Evolutionary conservation across 1,140 invertebrate species (phyloP), one percentile per base, ranked within the genome.

Genomic region (Drepana arcuata): DNA sequence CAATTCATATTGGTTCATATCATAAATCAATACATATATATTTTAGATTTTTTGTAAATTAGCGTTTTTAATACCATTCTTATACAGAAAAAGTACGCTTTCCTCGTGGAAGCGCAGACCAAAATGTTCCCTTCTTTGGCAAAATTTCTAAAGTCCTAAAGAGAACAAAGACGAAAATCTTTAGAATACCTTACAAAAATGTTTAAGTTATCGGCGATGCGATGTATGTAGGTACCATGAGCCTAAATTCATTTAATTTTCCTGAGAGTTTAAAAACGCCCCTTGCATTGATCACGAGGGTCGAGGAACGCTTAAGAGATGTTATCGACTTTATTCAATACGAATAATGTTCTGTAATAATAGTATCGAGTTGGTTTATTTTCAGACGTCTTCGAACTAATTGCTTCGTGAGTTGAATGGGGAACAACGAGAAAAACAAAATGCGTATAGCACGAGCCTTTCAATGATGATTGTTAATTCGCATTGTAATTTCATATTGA

Each of bases 341-440:
- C 25, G 33, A 51, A 54, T 42, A 56, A 54, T 48, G 41, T 60
- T 59, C 49, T 51, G 36, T 56, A 54, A 51, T 52, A 59, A 48
- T 42, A 38, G 12, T 49, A 42, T 50, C 28, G 42, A 42, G 25
- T 26, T 13, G 33, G 35, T 49, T 58, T 57, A 49, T 48, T 42
- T 54, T 48, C 44, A 28, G 34, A 42, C 43, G 35, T 29, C 37
- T 46, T 42, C 16, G 13, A 48, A 52, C 48, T 62, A 54, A 58
- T 62, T 62, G 54, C 58, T 35, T 39, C 34, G 36, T 45, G 36
- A 33, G 30, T 33, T 48, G 40, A 44, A 60, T 60, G 45, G 16
- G 33, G 45, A 54, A 64, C 56, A 64, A 59, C 48, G 52, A 54
- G 38, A 53, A 41, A 24, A 27, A 53, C 55, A 40, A 37, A 48